These are phyloP conservation scores for Emys orbicularis DNA, from an alignment of 2,797 vertebrate species.

Conservation along the genomic window DNA sequence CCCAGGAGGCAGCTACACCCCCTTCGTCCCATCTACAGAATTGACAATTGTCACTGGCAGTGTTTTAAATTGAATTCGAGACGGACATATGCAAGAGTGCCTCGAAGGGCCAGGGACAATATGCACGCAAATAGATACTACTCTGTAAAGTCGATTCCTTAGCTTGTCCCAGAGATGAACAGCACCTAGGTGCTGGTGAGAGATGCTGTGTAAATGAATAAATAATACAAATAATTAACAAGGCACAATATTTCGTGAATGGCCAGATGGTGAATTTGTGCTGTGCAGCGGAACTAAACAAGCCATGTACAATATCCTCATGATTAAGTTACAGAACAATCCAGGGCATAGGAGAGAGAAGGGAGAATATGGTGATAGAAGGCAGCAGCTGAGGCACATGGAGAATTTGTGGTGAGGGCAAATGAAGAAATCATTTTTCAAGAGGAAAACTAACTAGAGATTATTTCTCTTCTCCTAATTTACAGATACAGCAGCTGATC, in stretches of 20 bases:
- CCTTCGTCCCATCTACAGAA: not conserved
- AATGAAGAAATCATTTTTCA: not conserved
- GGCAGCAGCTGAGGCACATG: not conserved
- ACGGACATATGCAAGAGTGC: not conserved
- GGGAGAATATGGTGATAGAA: not conserved
- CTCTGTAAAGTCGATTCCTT: not conserved
- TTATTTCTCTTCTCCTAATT: not conserved
- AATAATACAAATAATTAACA: not conserved
- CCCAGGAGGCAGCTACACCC: not conserved
- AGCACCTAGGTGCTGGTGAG: not conserved
- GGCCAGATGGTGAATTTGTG: not conserved
- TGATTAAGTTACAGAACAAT: not conserved
- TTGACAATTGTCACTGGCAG: not conserved
- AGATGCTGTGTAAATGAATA: not conserved
- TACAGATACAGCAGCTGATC: not conserved
- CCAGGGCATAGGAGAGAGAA: not conserved
- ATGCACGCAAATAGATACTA: not conserved
- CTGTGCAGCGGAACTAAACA: not conserved
- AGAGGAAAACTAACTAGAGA: not conserved
- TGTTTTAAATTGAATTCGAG: not conserved
- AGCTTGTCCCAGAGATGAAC: not conserved
- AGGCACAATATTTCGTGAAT: not conserved
- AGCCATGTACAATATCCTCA: not conserved
- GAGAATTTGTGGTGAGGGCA: not conserved
- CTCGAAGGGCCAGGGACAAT: not conserved